phyloP scores from a whole-genome alignment of 2,888 invertebrate genomes.

The Neoascia interrupta region DNA sequence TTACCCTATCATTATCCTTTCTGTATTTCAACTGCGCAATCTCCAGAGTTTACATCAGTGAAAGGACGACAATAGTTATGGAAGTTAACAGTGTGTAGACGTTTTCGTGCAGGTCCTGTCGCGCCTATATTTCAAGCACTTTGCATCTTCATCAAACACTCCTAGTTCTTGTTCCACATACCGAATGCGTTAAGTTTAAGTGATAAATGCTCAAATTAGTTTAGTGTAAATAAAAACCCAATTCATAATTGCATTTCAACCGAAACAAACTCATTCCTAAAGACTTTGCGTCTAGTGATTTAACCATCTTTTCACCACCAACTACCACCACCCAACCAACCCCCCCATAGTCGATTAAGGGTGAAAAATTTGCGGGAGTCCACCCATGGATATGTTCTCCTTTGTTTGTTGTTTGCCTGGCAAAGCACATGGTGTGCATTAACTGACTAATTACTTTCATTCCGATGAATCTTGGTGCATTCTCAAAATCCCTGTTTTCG shows the following conservation, averaged over 20 bases:
- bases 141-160: constrained; percentile 32
- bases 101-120: constrained; percentile 57
- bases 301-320: constrained; percentile 1
- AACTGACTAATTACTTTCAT: constrained; percentile 62
- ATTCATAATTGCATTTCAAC: no score
- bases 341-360: neutral
- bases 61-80: constrained; percentile 41
- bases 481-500: neutral
- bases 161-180: constrained; percentile 51
- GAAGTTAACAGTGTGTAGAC: constrained; percentile 52
- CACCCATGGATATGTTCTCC: constrained; percentile 49
- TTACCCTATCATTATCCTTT: constrained; percentile 38
- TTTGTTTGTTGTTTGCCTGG: constrained; percentile 60
- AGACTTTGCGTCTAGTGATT: no score
- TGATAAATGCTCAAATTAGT: constrained; percentile 19
- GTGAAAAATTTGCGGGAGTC: constrained; percentile 54
- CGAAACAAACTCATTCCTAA: neutral
- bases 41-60: constrained; percentile 14
- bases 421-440: constrained; percentile 64
- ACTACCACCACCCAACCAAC: constrained; percentile 32
- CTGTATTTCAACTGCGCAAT: constrained; percentile 42
- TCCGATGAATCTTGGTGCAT: constrained; percentile 30
- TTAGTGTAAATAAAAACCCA: constrained; percentile 12
- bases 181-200: constrained; percentile 4
- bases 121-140: constrained; percentile 46